These are phyloP conservation scores for Heliornis fulica DNA, from an alignment of 2,113 vertebrate species.

Conservation along the genomic window DNA sequence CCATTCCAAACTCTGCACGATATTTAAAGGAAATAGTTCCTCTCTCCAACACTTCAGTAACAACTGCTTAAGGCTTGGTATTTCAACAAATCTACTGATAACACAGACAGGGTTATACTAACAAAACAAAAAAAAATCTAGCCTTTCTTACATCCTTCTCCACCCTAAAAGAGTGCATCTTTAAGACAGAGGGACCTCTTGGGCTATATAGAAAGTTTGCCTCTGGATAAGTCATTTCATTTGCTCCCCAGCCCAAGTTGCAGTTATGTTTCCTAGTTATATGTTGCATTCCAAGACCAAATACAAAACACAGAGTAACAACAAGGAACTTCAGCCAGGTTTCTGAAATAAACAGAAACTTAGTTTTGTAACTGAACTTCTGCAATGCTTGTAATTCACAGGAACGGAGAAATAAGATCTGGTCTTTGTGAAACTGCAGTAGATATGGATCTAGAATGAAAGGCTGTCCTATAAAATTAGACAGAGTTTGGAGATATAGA, in stretches of 20 bases:
- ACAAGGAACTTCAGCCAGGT: background rate
- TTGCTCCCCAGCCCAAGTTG: background rate
- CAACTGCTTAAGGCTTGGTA: background rate
- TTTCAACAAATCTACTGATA: background rate
- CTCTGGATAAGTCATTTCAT: background rate
- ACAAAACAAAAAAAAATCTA: background rate
- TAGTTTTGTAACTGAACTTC: constrained; percentile 39
- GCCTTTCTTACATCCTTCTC: background rate
- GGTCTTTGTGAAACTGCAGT: constrained; percentile 50
- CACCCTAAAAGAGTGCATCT: background rate
- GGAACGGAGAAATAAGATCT: constrained; percentile 45
- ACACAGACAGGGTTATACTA: background rate
- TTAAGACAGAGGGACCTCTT: background rate
- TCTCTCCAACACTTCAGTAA: background rate
- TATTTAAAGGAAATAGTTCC: background rate
- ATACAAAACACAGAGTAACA: background rate
- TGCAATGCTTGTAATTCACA: constrained; percentile 29
- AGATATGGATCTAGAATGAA: constrained; percentile 75
- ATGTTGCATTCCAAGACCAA: background rate
- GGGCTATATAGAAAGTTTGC: background rate
- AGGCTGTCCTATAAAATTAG: constrained; percentile 76
- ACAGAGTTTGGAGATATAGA: constrained; percentile 70
- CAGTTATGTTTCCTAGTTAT: background rate
- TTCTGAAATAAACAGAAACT: constrained; percentile 24
- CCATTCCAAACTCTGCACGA: background rate